Conservation (phyloP, 2,888 invertebrate genomes). For the Thymelicus lineola region DNA sequence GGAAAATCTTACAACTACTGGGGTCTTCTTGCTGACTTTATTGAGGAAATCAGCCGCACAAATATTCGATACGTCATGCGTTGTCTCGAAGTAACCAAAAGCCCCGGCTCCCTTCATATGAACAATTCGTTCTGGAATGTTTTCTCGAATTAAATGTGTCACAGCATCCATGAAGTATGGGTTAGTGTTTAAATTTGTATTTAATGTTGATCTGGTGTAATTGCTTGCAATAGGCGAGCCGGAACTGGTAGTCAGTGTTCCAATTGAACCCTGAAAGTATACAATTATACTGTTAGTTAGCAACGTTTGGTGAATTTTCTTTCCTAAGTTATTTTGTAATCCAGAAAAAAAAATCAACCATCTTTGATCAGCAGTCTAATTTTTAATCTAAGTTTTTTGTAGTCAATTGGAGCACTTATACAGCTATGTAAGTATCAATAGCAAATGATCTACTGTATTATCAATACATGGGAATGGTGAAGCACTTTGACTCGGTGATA, state of each 20-base stretch:
- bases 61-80: constrained; percentile 91
- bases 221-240: constrained; percentile 34
- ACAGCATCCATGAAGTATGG: constrained; percentile 87
- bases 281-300: too few relatives aligned
- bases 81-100: constrained; percentile 93
- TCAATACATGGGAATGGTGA: too few relatives aligned
- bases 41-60: constrained; percentile 90
- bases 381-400: too few relatives aligned
- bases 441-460: too few relatives aligned
- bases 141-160: constrained; percentile 91
- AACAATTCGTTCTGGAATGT: constrained; percentile 95
- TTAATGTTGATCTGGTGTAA: constrained; percentile 25
- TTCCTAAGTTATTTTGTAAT: too few relatives aligned
- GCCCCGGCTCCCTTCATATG: constrained; percentile 96
- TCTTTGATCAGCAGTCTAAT: too few relatives aligned
- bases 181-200: constrained; percentile 32
- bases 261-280: constrained; percentile 39
- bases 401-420: too few relatives aligned
- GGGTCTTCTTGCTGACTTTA: constrained; percentile 89
- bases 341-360: too few relatives aligned
- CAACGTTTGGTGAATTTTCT: too few relatives aligned
- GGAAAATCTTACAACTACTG: constrained; percentile 90
- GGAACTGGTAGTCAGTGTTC: constrained; percentile 66
- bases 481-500: too few relatives aligned
- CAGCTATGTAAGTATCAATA: too few relatives aligned